Evolutionary conservation across 30 jellyfish, hydroid and myxozoan species (phyloP).

Genomic region (Aurelia sp.): DNA sequence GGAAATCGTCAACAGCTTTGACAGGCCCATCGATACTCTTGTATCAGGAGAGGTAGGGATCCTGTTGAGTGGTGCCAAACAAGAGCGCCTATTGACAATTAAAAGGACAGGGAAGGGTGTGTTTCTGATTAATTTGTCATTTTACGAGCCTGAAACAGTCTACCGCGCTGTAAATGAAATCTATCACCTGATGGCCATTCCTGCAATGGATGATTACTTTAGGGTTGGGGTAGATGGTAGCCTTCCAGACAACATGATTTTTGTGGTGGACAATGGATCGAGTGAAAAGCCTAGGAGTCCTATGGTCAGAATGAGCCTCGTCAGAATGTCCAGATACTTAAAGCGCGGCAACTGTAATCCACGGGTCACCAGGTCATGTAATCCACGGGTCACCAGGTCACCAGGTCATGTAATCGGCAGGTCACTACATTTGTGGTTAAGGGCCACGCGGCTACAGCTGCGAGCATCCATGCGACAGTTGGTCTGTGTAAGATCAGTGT

Average conservation of each 20-base stretch:
- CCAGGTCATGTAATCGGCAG: too few species aligned
- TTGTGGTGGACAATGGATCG: constrained; percentile 31
- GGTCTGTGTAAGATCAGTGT: too few species aligned
- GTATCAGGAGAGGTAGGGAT: constrained; percentile 15
- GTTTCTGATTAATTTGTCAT: background rate
- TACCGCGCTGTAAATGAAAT: constrained; percentile 11
- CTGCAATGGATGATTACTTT: constrained; percentile 7
- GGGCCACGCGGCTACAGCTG: too few species aligned
- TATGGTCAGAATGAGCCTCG: constrained; percentile 7
- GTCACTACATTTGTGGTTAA: too few species aligned
- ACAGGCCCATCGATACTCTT: constrained; percentile 9
- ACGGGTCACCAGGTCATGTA: too few species aligned
- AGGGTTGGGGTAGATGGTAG: constrained; percentile 4
- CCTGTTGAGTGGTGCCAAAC: background rate
- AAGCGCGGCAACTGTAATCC: too few species aligned
- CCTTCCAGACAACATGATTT: background rate
- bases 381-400: too few species aligned
- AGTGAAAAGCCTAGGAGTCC: constrained; percentile 22
- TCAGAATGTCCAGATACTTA: constrained; percentile 4
- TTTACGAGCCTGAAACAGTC: constrained; percentile 10
- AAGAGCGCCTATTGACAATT: background rate
- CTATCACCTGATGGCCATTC: background rate
- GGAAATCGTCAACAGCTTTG: background rate
- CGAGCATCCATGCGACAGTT: too few species aligned
- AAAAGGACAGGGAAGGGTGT: constrained; percentile 20